Evolutionary conservation across 2,113 vertebrate genomes (phyloP).

Genomic region (Axis porcinus): DNA sequence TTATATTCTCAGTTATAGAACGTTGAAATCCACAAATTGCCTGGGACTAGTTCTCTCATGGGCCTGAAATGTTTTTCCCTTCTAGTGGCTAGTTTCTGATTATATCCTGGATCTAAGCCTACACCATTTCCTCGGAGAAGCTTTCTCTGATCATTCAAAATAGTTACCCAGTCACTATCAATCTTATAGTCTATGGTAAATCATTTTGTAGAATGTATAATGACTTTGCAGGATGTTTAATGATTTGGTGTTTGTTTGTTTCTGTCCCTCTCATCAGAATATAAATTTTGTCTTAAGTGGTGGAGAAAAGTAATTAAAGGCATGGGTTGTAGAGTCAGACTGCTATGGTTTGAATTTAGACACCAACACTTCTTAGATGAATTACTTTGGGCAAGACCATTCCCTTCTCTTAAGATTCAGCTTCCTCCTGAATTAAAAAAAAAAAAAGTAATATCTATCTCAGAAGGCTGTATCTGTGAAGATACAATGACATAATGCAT

Average conservation of each 20-base stretch:
- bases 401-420: not conserved
- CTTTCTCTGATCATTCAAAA: not conserved
- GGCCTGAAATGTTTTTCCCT: not conserved
- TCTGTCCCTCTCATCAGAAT: not conserved
- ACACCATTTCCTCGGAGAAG: not conserved
- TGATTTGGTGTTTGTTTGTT: not conserved
- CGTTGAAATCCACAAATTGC: not conserved
- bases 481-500: not conserved
- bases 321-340: not conserved
- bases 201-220: not conserved
- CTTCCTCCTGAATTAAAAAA: not conserved
- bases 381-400: not conserved
- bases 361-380: not conserved
- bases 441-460: not conserved
- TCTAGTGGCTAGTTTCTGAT: not conserved
- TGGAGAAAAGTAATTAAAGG: not conserved
- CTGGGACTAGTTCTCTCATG: not conserved
- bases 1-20: not conserved
- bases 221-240: not conserved
- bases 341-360: not conserved
- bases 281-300: not conserved
- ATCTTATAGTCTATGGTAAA: not conserved
- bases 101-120: not conserved
- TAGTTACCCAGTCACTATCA: not conserved
- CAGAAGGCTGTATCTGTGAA: not conserved